phyloP scores from a whole-genome alignment of 2,113 vertebrate species.

The Himantopus leucocephalus region DNA sequence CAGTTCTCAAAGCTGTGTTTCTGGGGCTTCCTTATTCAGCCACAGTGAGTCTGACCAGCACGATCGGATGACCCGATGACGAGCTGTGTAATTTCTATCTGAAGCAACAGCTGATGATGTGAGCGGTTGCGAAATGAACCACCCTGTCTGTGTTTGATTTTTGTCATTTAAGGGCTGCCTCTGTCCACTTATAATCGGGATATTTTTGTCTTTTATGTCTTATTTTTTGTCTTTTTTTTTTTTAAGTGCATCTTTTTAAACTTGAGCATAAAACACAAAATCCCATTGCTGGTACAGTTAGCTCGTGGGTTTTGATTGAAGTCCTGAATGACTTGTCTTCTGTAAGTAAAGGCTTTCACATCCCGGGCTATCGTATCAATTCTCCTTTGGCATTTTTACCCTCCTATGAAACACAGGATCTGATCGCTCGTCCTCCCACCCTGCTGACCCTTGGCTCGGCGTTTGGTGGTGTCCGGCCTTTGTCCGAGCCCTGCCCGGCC shows the following conservation, averaged over 20 bases:
- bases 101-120: neutral
- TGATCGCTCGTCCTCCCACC: neutral
- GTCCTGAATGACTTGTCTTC: neutral
- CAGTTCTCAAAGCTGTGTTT: neutral
- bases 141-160: neutral
- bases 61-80: neutral
- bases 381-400: neutral
- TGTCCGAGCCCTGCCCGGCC: rapidly evolving
- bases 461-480: no score
- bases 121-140: neutral
- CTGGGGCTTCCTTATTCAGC: neutral
- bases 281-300: neutral
- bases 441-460: no score
- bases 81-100: neutral
- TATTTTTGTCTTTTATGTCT: neutral
- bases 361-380: neutral
- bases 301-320: neutral
- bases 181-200: neutral
- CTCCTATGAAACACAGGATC: neutral
- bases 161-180: neutral
- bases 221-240: neutral
- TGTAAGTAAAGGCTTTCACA: neutral
- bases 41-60: neutral
- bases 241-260: neutral
- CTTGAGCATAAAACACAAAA: neutral